Percentiles rank a stretch among this genome's conserved stretches.
Evolutionary conservation across 2,888 invertebrate genomes (phyloP).

Genomic region (Drosophila hamatofila): DNA sequence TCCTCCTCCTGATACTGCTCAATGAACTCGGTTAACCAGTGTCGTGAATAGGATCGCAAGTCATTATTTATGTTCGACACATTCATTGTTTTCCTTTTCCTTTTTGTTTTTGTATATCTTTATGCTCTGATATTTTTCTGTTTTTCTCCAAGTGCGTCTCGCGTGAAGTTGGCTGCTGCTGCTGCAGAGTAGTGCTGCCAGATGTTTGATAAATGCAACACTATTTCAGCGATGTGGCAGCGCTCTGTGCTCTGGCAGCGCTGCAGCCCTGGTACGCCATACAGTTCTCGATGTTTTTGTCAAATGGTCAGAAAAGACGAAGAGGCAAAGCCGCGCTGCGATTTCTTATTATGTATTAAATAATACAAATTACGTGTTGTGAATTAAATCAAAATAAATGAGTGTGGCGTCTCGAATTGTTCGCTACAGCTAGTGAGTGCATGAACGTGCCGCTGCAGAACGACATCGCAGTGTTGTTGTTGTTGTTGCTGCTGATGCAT

Average conservation of each 20-base stretch:
- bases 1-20: slow-evolving; percentile 84
- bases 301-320: slow-evolving; percentile 21
- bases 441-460: slow-evolving; percentile 22
- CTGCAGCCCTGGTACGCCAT: slow-evolving; percentile 32
- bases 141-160: slow-evolving; percentile 75
- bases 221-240: slow-evolving; percentile 23
- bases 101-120: slow-evolving; percentile 25
- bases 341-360: slow-evolving; percentile 49
- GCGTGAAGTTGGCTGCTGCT: slow-evolving; percentile 67
- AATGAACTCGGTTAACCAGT: slow-evolving; percentile 84
- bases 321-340: slow-evolving; percentile 45
- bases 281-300: slow-evolving; percentile 34
- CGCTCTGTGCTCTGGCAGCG: neutral
- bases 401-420: neutral
- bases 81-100: slow-evolving; percentile 48
- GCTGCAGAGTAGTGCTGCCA: neutral
- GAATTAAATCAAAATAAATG: slow-evolving; percentile 49
- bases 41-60: slow-evolving; percentile 83
- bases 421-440: slow-evolving; percentile 32
- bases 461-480: slow-evolving; percentile 22
- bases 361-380: slow-evolving; percentile 37
- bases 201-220: neutral
- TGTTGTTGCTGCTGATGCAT: slow-evolving; percentile 29
- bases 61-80: slow-evolving; percentile 80
- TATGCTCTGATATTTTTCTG: slow-evolving; percentile 41